These are phyloP conservation scores for Tethea ocularis DNA, from an alignment of 2,888 invertebrate species.

Conservation along the genomic window DNA sequence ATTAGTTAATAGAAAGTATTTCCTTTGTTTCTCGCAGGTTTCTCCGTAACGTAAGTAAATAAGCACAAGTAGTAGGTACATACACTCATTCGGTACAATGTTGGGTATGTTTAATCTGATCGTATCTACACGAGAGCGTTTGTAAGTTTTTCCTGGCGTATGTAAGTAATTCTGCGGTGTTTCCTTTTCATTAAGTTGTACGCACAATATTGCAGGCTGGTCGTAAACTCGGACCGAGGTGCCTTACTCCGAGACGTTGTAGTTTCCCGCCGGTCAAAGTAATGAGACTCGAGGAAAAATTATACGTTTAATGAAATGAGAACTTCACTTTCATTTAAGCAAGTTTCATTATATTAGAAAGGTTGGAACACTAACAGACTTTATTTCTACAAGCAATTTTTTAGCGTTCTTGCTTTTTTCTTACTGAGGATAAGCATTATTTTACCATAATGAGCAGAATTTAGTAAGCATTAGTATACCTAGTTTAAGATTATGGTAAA, in stretches of 20 bases:
- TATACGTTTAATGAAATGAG: slow-evolving; percentile 70
- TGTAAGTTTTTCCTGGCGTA: slow-evolving; percentile 45
- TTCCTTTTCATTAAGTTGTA: slow-evolving; percentile 77
- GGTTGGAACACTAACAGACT: background rate
- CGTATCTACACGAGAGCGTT: slow-evolving; percentile 24
- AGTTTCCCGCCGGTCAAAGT: slow-evolving; percentile 49
- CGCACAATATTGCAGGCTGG: slow-evolving; percentile 74
- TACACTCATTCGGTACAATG: slow-evolving; percentile 3
- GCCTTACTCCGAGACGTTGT: slow-evolving; percentile 48
- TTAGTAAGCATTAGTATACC: no score
- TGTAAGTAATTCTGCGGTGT: slow-evolving; percentile 56
- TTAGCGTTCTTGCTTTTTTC: background rate
- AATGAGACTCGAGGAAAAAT: slow-evolving; percentile 69
- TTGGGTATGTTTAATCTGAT: slow-evolving; percentile 14
- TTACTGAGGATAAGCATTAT: background rate
- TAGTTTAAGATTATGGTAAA: no score
- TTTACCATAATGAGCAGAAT: no score
- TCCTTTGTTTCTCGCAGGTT: background rate
- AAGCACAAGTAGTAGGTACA: slow-evolving; percentile 1
- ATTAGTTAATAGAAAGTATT: slow-evolving; percentile 5
- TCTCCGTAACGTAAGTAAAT: background rate
- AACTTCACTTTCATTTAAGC: slow-evolving; percentile 42
- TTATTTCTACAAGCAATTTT: background rate
- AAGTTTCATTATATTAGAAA: slow-evolving; percentile 11
- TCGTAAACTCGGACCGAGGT: slow-evolving; percentile 70